These are phyloP conservation scores for Calypte anna DNA, from an alignment of 2,113 vertebrate species.

Conservation along the genomic window DNA sequence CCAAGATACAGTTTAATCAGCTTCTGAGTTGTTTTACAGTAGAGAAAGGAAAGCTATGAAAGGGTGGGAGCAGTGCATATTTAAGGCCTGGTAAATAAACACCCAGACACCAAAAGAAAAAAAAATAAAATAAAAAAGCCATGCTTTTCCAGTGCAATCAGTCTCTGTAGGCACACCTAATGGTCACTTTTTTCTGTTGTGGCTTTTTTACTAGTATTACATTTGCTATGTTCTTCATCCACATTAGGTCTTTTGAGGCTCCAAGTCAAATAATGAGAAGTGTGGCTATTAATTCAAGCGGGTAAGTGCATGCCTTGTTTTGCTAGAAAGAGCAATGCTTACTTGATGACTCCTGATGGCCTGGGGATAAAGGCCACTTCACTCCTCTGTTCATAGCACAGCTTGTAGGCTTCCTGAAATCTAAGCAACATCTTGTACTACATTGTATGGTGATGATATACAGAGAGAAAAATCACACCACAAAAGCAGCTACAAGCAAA, in stretches of 20 bases:
- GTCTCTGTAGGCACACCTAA: not conserved
- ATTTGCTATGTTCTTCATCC: not conserved
- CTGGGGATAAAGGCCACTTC: not conserved
- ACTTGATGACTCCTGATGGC: not conserved
- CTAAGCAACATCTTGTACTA: not conserved
- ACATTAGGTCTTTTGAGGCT: not conserved
- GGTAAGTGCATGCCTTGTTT: not conserved
- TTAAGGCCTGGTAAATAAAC: not conserved
- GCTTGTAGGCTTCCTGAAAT: not conserved
- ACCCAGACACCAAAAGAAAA: not conserved
- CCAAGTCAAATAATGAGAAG: not conserved
- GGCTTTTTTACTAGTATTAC: not conserved
- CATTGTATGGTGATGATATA: not conserved
- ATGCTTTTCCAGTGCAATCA: not conserved
- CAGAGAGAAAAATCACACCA: not conserved
- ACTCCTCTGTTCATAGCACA: not conserved
- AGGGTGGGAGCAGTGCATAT: not conserved
- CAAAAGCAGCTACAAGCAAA: not conserved
- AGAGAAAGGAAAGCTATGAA: not conserved
- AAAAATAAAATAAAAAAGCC: too few species aligned
- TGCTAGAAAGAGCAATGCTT: not conserved
- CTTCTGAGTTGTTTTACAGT: not conserved
- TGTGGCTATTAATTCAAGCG: not conserved
- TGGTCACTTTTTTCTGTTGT: not conserved
- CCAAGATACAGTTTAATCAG: conserved; percentile 2